phyloP scores from a whole-genome alignment of 2,797 vertebrate genomes.

The Malacoraja senta region DNA sequence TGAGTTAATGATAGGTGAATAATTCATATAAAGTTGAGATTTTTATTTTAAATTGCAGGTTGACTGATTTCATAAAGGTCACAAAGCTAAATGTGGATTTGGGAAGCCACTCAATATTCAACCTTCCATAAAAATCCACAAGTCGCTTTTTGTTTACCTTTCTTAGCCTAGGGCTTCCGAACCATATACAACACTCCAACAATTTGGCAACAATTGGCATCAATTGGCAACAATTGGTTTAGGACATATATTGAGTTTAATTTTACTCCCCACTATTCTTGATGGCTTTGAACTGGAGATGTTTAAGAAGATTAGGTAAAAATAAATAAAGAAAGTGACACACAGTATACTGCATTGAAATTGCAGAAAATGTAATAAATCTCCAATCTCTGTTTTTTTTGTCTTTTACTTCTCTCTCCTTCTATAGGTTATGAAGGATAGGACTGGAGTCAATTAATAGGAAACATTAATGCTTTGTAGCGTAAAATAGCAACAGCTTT shows the following conservation, averaged over 20 bases:
- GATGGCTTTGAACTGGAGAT: neutral
- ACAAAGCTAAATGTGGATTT: neutral
- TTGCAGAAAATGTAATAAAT: neutral
- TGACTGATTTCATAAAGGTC: slow-evolving; percentile 2
- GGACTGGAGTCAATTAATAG: neutral
- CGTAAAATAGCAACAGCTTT: neutral
- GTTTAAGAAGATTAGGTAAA: neutral
- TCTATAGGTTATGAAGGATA: neutral
- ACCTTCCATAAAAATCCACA: neutral
- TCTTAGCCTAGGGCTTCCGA: neutral
- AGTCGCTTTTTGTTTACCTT: neutral
- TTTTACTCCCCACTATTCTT: neutral
- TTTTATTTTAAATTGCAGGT: neutral
- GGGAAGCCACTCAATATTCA: neutral
- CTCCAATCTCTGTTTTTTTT: neutral
- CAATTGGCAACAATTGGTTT: neutral
- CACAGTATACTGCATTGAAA: neutral
- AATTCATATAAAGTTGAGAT: neutral
- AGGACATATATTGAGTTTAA: neutral
- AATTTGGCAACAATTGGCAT: neutral
- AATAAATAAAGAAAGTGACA: neutral
- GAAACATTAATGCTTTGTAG: neutral
- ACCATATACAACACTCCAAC: neutral
- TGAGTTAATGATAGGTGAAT: neutral
- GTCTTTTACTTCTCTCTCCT: neutral